A percentile compares a stretch with the other conserved stretches of the same genome.
Conservation (phyloP, 2,797 vertebrate species). For the Alosa sapidissima region DNA sequence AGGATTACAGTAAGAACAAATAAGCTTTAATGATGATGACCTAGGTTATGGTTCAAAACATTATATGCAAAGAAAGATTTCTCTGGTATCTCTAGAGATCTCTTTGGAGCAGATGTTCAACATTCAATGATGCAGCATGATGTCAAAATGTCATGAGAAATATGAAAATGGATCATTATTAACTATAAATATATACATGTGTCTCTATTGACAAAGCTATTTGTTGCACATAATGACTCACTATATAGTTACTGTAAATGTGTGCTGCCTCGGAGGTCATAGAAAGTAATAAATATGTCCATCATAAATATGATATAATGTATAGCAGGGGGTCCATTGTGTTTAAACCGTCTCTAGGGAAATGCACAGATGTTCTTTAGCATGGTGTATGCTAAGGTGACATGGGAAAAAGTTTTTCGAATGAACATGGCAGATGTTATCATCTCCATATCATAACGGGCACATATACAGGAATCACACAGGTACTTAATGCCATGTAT, state of each 20-base stretch:
- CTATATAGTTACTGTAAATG: neutral
- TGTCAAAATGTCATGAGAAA: neutral
- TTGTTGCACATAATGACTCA: neutral
- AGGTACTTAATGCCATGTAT: neutral
- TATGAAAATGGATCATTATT: slow-evolving; percentile 17
- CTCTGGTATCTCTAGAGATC: neutral
- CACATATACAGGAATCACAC: neutral
- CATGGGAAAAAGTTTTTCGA: neutral
- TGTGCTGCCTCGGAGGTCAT: neutral
- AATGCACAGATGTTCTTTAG: neutral
- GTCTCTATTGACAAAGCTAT: neutral
- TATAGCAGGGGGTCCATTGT: neutral
- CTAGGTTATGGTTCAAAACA: neutral
- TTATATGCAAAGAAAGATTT: neutral
- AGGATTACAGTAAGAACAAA: slow-evolving; percentile 25
- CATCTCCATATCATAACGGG: neutral
- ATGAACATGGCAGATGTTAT: neutral
- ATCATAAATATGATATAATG: neutral
- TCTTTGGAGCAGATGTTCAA: neutral
- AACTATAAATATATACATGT: slow-evolving; percentile 21
- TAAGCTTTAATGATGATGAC: neutral
- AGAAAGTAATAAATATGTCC: neutral
- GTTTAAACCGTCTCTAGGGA: neutral
- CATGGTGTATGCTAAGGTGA: neutral
- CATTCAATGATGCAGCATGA: neutral